phyloP scores from a whole-genome alignment of 2,113 vertebrate species.

The Peucedramus taeniatus region DNA sequence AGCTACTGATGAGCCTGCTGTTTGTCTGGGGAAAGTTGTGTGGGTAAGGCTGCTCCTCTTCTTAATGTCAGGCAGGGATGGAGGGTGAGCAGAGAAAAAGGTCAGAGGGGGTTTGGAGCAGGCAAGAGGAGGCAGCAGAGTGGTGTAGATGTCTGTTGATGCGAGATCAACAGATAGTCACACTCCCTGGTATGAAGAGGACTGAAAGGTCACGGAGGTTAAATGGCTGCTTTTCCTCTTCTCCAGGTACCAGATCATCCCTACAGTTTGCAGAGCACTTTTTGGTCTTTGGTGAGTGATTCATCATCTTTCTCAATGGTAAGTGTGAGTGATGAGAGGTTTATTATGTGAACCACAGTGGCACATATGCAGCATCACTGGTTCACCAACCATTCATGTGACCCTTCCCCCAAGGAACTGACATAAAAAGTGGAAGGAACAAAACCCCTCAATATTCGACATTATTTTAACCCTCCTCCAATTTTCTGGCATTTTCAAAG shows the following conservation, averaged over 20 bases:
- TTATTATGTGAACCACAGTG: not conserved
- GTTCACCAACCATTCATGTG: not conserved
- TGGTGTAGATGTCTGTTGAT: not conserved
- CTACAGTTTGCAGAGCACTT: not conserved
- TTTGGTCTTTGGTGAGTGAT: not conserved
- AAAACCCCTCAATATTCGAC: not conserved
- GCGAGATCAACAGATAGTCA: not conserved
- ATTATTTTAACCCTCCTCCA: not conserved
- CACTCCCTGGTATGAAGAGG: not conserved
- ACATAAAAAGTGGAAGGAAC: not conserved
- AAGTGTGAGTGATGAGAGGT: not conserved
- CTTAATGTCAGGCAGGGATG: not conserved
- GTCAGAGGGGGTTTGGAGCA: not conserved
- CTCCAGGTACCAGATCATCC: not conserved
- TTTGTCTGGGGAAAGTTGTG: not conserved
- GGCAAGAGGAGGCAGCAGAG: not conserved
- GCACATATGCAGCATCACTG: not conserved
- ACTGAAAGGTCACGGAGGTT: not conserved
- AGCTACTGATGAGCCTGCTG: not conserved
- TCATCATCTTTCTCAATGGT: not conserved
- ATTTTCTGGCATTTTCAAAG: not conserved
- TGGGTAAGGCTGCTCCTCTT: not conserved
- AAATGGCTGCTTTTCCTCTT: not conserved
- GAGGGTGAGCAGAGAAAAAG: not conserved
- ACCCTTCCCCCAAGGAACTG: not conserved